Base-by-base conservation (phyloP, 2,888 invertebrate genomes). In the Venustoraphidia nigricollis region DNA sequence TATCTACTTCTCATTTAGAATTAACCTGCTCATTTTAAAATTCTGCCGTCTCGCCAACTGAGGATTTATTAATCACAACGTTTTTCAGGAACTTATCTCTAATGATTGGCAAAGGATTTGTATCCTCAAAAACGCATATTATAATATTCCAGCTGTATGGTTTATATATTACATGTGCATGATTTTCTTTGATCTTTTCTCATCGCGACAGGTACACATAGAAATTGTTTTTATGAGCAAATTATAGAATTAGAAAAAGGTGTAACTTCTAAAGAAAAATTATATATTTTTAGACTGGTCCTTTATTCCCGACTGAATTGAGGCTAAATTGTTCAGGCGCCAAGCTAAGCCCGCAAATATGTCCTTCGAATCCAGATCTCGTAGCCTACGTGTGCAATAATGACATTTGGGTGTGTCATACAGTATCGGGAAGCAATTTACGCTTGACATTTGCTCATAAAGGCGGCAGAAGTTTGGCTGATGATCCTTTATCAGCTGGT, bases 311-410 rank as follows among this genome's bases (percentile, higher is more conserved):
- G 35, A 76, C 79, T 8, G 81, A 82, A 63, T 62, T 82, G 43
- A 73, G 78, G 55, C 79, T 79, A 62, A 73, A 72, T 41, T 70
- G 71, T 14, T 72, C 75, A 44, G 81, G 81, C 59, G 81, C 83
- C 9, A 81, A 84, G 56, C 66, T 91, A 48, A 84, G 84, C 63
- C 86, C 88, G 1, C 83, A 86, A 68, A 83, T 90, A 54, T 91
- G 91, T 59, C 91, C 91, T 1, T 72, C 76, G 52, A 80, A 86
- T 60, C 71, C 80, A 34, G 79, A 88, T 60, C 71, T 96, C 46
- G 83, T 93, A 47, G 93, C 94, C 2, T 94, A 90, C 68, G 83
- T 94, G 10, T 86, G 88, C 54, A 79, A 88, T 50, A 85, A 86
- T 44, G 95, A 96, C 70, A 77, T 96, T 52, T 95, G 93, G 85